Percentiles rank a stretch among this genome's conserved stretches.
Evolutionary conservation across 1,140 invertebrate genomes (phyloP).

Genomic region (Lepeophtheirus salmonis): DNA sequence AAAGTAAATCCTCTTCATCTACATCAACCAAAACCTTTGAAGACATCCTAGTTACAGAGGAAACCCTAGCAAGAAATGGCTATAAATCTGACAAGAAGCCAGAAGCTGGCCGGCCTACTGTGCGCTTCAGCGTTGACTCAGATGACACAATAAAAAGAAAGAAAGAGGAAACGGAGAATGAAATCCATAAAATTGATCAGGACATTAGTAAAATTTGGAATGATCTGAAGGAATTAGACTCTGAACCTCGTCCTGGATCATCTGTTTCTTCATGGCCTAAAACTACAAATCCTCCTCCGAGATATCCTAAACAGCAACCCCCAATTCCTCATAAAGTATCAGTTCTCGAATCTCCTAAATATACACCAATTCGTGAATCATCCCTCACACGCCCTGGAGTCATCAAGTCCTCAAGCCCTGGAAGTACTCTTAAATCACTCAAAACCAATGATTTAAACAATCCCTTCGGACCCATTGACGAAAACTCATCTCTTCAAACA

Average conservation of each 20-base stretch:
- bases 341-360: background rate
- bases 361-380: background rate
- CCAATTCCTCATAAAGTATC: background rate
- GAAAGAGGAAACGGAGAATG: background rate
- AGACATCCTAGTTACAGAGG: background rate
- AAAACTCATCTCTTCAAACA: no score
- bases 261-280: background rate
- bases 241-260: background rate
- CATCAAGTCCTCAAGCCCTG: background rate
- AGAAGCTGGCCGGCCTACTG: no score
- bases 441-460: background rate
- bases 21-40: background rate
- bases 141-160: background rate
- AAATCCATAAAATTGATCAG: slow-evolving; percentile 6
- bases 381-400: background rate
- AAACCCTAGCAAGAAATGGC: background rate
- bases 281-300: background rate
- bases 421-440: background rate
- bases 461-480: background rate
- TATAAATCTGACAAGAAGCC: background rate
- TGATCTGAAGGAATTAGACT: slow-evolving; percentile 8
- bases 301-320: background rate
- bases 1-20: background rate
- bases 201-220: slow-evolving; percentile 16
- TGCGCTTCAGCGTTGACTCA: background rate